A percentile compares a stretch with the other conserved stretches of the same genome.
These are phyloP conservation scores for Thalassophryne amazonica DNA, from an alignment of 2,797 vertebrate genomes.

Conservation along the genomic window DNA sequence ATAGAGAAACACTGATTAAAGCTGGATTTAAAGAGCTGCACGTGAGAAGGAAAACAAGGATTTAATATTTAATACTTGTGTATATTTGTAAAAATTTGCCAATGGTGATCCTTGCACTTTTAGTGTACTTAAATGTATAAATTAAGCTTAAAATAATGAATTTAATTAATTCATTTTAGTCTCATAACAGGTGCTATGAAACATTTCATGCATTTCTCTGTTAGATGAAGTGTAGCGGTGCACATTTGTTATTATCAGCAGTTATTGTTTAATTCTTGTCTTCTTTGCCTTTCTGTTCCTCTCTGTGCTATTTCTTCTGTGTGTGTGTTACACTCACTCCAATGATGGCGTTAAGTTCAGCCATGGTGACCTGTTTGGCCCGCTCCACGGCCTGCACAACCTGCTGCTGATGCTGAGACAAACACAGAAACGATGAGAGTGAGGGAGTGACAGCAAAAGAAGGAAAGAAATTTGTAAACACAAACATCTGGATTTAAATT, in stretches of 20 bases:
- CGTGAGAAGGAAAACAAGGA: too few species aligned
- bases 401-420: conserved; percentile 71
- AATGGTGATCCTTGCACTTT: too few species aligned
- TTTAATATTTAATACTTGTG: too few species aligned
- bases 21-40: too few species aligned
- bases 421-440: conserved; percentile 1
- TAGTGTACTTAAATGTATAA: background rate
- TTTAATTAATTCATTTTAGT: background rate
- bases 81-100: too few species aligned
- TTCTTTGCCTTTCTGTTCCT: background rate
- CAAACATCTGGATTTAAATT: background rate
- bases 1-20: conserved; percentile 20
- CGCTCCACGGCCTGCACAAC: conserved; percentile 79
- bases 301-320: background rate
- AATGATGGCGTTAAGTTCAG: conserved; percentile 96
- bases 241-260: too few species aligned
- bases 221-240: too few species aligned
- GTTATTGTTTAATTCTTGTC: background rate
- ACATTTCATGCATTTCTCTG: too few species aligned
- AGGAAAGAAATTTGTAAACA: background rate
- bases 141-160: too few species aligned
- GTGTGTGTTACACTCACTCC: conserved; percentile 84
- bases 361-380: conserved; percentile 98
- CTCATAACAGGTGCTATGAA: too few species aligned
- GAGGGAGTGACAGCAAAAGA: background rate